Percentiles rank a stretch among this genome's conserved stretches.
Evolutionary conservation across 2,797 vertebrate genomes (phyloP).

Genomic region (Rhinichthys osculus): DNA sequence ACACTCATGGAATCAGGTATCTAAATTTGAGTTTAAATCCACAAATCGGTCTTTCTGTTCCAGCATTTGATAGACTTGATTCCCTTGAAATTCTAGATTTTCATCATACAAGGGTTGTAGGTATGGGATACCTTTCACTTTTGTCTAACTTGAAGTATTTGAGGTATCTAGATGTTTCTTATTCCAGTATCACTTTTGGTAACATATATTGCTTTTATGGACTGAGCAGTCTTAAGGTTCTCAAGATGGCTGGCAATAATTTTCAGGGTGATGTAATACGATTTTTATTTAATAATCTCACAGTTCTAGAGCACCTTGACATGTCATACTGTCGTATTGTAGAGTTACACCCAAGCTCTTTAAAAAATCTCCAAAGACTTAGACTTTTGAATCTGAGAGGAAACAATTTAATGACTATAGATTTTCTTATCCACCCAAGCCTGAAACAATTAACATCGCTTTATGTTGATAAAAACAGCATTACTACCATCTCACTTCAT

Average conservation of each 20-base stretch:
- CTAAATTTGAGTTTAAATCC: constrained; percentile 79
- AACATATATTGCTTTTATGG: constrained; percentile 12
- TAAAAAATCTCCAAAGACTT: constrained; percentile 45
- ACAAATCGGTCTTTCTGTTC: constrained; percentile 57
- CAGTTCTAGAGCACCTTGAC: constrained; percentile 67
- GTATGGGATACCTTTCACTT: neutral
- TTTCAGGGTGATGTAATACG: neutral
- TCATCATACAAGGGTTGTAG: constrained; percentile 1
- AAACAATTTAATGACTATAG: constrained; percentile 44
- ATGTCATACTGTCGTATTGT: constrained; percentile 71
- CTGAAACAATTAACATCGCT: constrained; percentile 54
- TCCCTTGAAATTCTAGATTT: constrained; percentile 54
- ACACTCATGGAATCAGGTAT: constrained; percentile 61
- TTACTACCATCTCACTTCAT: constrained; percentile 33
- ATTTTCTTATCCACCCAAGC: constrained; percentile 46
- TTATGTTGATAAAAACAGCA: constrained; percentile 45
- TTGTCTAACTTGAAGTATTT: constrained; percentile 39
- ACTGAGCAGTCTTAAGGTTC: constrained; percentile 39
- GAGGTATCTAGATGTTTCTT: constrained; percentile 50
- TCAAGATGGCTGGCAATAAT: constrained; percentile 57
- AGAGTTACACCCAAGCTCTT: constrained; percentile 48
- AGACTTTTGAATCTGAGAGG: constrained; percentile 45
- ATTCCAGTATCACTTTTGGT: constrained; percentile 23
- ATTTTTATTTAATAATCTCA: constrained; percentile 50
- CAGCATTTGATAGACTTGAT: constrained; percentile 53